Percentiles rank a stretch among this genome's conserved stretches.
phyloP scores from a whole-genome alignment of 2,797 vertebrate genomes.

The Falco biarmicus region DNA sequence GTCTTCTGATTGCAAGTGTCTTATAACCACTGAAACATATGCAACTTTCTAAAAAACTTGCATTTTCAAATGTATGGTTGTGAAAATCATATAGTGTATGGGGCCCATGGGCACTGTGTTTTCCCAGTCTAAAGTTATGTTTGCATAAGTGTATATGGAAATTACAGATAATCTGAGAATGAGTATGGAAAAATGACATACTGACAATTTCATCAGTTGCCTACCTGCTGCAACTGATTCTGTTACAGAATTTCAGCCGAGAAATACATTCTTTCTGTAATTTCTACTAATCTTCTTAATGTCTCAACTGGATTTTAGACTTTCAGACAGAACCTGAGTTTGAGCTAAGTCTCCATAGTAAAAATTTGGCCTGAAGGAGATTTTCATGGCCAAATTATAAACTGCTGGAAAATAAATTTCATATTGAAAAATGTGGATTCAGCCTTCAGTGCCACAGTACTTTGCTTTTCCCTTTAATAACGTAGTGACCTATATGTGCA shows the following conservation, averaged over 20 bases:
- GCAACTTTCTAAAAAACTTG: not conserved
- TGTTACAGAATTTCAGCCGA: not conserved
- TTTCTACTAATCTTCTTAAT: not conserved
- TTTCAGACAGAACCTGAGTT: not conserved
- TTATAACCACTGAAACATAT: not conserved
- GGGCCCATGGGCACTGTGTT: not conserved
- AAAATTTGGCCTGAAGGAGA: constrained; percentile 1
- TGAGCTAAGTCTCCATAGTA: not conserved
- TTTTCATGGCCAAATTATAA: constrained; percentile 39
- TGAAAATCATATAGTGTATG: not conserved
- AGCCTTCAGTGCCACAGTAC: constrained; percentile 1
- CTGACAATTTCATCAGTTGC: not conserved
- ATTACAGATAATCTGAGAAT: not conserved
- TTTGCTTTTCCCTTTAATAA: constrained; percentile 27
- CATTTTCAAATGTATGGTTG: not conserved
- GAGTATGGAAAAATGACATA: not conserved
- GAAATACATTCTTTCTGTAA: not conserved
- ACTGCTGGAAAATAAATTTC: constrained; percentile 19
- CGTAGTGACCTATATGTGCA: not conserved
- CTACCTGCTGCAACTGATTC: not conserved
- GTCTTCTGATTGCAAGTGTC: not conserved
- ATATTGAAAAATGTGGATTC: constrained; percentile 47
- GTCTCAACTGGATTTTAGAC: not conserved
- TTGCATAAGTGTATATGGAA: not conserved
- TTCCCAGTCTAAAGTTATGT: not conserved